phyloP scores from a whole-genome alignment of 2,797 vertebrate species.

The Furcifer pardalis region DNA sequence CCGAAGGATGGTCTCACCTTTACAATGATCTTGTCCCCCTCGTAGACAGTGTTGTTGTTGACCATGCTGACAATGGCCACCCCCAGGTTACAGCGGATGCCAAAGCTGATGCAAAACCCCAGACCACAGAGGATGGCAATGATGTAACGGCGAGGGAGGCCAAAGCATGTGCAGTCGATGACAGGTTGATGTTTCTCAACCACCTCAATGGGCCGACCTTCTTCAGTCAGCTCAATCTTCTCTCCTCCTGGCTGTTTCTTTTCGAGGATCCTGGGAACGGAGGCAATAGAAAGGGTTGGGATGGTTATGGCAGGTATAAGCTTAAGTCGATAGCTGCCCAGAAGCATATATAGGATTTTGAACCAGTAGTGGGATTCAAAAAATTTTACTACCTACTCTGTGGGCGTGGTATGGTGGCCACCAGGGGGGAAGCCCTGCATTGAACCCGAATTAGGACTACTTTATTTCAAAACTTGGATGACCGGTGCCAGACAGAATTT shows the following conservation, averaged over 20 bases:
- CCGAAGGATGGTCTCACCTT: conserved; percentile 77
- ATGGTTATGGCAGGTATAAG: not conserved
- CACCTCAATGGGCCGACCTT: conserved; percentile 86
- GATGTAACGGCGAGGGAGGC: conserved; percentile 91
- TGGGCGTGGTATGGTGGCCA: too few relatives aligned
- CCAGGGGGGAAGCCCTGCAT: too few relatives aligned
- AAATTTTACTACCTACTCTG: too few relatives aligned
- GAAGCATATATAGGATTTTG: too few relatives aligned
- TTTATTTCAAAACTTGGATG: too few relatives aligned
- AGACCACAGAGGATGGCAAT: conserved; percentile 92
- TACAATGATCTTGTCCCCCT: conserved; percentile 85
- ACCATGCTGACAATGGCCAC: conserved; percentile 97
- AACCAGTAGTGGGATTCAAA: too few relatives aligned
- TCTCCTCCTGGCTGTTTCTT: conserved; percentile 87
- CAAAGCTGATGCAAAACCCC: conserved; percentile 96
- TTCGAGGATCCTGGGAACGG: conserved; percentile 82
- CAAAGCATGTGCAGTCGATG: conserved; percentile 92
- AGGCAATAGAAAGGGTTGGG: conserved; percentile 26
- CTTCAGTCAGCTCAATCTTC: conserved; percentile 88
- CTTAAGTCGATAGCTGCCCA: not conserved
- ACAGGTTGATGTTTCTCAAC: conserved; percentile 83
- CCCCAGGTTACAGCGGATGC: conserved; percentile 93
- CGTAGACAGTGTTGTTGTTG: conserved; percentile 89
- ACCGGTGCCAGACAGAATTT: too few relatives aligned
- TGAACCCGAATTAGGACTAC: too few relatives aligned